Evolutionary conservation across 2,113 vertebrate genomes (phyloP), one percentile per base, ranked within the genome.

Genomic region (Electrona antarctica): DNA sequence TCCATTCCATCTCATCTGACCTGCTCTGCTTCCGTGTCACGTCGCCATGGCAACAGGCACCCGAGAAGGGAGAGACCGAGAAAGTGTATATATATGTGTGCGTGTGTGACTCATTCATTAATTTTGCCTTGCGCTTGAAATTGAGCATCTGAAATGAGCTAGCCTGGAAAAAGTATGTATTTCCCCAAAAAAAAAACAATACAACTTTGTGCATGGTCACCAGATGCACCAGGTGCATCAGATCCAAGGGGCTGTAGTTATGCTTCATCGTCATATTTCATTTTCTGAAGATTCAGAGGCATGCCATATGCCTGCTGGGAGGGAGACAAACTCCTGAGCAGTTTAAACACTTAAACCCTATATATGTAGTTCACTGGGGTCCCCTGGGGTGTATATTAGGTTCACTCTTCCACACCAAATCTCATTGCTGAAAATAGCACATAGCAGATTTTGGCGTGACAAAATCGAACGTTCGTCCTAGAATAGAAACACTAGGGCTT

Each of bases 41-140:
- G 90, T 92, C 74, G 76, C 90, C 89, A 94, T 90, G 90, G 92
- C 88, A 93, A 94, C 92, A 90, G 82, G 84, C 73, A 77, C 80
- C 80, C 14, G 56, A 74, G 74, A 80, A 86, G 60, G 81, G 70
- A 86, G 15, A 64, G 64, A 76, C 71, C 72, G 70, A 54, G 62
- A 76, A 66, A 13, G 12, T 60, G 58, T 60, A 28, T 21, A 21
- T 21, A 21, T 21, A 21, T 21, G 21, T 21, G 21, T 52, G 13
- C 64, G 21, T 8, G 45, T 64, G 48, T 89, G 88, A 89, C 78
- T 91, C 83, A 86, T 87, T 86, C 83, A 73, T 82, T 88, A 85
- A 90, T 91, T 89, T 91, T 87, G 79, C 80, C 65, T 72, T 73
- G 62, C 72, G 85, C 79, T 91, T 85, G 69, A 87, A 90, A 85